Base-by-base conservation (phyloP, 2,113 vertebrate species). In the Sinocyclocheilus rhinocerous region DNA sequence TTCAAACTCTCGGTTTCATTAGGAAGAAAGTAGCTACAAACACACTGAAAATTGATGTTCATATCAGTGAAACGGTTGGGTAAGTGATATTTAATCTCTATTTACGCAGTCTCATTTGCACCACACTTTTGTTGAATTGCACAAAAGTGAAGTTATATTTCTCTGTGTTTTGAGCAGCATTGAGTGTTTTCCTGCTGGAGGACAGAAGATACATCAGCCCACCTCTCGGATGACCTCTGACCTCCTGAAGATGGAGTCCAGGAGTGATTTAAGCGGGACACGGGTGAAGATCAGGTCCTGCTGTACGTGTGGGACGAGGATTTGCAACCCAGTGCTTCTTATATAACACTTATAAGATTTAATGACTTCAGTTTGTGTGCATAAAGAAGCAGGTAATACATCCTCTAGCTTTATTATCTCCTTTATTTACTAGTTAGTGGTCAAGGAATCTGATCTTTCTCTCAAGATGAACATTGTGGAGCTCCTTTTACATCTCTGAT, bases 201-300 rank as follows among this genome's bases (percentile, higher is more conserved):
- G 72, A 48, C 42, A 48, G 22, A 24, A 48, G 2, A n/a, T 75
- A 3, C 72, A 13, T 8, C 72, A 24, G 42, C 42, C 36, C 36
- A 6, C 39, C 20, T 15, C 72, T 75, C 42, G 13, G 72, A 16
- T 26, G 73, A 75, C 73, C 73, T 76, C n/a, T 76, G 73, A 76
- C 42, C 42, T n/a, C 73, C 22, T 45, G 22, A 76, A 76, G 72
- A 24, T 15, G 39, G 16, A 4, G 7, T 69, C 7, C 67, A 69
- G 67, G 33, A 72, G 26, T 8, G 15, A 3, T 39, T 11, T 22
- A 70, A 70, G 29, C 24, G 6, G 65, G 29, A 33, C 67, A 12
- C 16, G 39, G 69, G 36, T 73, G 69, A 72, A 42, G 36, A 22
- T n/a, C 57, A 61, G 57, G 8, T n/a, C 20, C 55, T 22, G 18